Evolutionary conservation across 2,888 invertebrate species (phyloP).

Genomic region (Epinotia nisella): DNA sequence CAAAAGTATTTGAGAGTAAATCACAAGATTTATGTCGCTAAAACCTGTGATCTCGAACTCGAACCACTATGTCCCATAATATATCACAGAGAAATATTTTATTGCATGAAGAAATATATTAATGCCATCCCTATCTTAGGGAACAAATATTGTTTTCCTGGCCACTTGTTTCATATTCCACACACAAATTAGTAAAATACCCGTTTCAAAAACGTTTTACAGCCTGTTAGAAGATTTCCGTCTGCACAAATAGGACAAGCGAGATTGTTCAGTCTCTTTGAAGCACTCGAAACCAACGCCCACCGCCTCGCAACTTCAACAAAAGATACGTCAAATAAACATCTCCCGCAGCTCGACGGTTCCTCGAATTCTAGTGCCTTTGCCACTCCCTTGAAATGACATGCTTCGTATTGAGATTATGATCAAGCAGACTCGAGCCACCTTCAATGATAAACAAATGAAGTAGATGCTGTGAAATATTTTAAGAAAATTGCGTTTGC

Average conservation of each 20-base stretch:
- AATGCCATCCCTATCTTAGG: neutral
- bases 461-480: neutral
- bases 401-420: slow-evolving; percentile 20
- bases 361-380: slow-evolving; percentile 33
- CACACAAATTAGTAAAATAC: neutral
- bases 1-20: too few species aligned
- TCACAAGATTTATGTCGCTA: too few species aligned
- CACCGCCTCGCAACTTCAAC: slow-evolving; percentile 53
- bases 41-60: too few species aligned
- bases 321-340: slow-evolving; percentile 54
- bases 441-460: neutral
- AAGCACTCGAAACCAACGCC: slow-evolving; percentile 42
- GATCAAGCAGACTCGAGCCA: slow-evolving; percentile 1
- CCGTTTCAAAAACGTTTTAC: neutral
- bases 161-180: neutral
- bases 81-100: too few species aligned
- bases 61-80: too few species aligned
- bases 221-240: neutral
- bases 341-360: slow-evolving; percentile 37
- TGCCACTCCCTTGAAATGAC: slow-evolving; percentile 36
- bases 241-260: slow-evolving; percentile 31
- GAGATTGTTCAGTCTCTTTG: slow-evolving; percentile 36
- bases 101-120: too few species aligned
- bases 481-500: neutral
- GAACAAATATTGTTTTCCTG: neutral